Conservation (phyloP, 1,140 invertebrate genomes). For the Zaprionus capensis region DNA sequence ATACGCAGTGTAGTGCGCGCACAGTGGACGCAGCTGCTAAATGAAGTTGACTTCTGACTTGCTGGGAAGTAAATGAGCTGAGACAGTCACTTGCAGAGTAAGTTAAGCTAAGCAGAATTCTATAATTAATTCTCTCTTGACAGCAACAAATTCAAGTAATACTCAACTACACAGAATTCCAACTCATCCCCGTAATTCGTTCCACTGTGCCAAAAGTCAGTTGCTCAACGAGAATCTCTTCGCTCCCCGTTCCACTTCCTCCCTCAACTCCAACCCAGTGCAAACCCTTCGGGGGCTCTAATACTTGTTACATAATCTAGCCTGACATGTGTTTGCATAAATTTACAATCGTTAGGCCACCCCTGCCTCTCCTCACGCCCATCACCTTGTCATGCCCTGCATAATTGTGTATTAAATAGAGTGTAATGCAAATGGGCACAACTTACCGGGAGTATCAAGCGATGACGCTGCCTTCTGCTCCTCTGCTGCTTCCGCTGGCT, state of each 20-base stretch:
- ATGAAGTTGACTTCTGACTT: background rate
- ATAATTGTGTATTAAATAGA: conserved; percentile 78
- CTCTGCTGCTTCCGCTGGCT: conserved; percentile 12
- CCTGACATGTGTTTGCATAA: conserved; percentile 81
- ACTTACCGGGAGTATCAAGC: conserved; percentile 67
- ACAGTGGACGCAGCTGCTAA: conserved; percentile 42
- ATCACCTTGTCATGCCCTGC: conserved; percentile 28
- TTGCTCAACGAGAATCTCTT: background rate
- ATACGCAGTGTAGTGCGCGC: conserved; percentile 31
- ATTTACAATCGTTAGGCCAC: conserved; percentile 49
- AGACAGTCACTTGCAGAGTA: background rate
- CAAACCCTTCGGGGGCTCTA: conserved; percentile 32
- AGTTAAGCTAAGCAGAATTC: background rate
- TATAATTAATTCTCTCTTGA: background rate
- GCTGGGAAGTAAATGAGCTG: background rate
- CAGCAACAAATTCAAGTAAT: background rate
- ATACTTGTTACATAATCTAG: conserved; percentile 73
- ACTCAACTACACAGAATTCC: background rate
- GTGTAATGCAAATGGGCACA: conserved; percentile 62
- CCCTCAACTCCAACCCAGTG: no score
- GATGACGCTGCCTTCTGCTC: conserved; percentile 29
- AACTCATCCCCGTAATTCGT: background rate
- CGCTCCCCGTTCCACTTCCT: background rate
- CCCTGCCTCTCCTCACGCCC: background rate
- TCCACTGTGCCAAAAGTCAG: conserved; percentile 43